Conservation (phyloP, 53 echinoderm and acorn worm species). For the Pentamera pediparva region DNA sequence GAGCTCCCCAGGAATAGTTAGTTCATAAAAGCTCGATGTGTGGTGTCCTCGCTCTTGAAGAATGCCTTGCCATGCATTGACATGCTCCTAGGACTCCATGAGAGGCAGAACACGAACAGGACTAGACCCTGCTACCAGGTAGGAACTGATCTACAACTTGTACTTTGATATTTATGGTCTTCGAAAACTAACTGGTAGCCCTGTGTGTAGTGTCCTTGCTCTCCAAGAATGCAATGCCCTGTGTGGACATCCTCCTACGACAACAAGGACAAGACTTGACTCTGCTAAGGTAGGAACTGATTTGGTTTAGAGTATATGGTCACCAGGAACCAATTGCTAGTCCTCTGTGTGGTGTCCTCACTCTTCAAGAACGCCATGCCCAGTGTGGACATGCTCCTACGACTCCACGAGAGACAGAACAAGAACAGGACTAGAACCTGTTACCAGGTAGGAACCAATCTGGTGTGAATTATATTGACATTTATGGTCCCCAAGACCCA, state of each 20-base stretch:
- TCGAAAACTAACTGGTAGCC: too few relatives aligned
- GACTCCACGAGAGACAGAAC: constrained; percentile 72
- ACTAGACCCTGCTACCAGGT: constrained; percentile 96
- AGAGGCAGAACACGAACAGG: constrained; percentile 80
- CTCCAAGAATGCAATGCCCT: constrained; percentile 55
- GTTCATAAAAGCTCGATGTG: too few relatives aligned
- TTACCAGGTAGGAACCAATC: constrained; percentile 89
- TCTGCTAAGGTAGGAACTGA: constrained; percentile 65
- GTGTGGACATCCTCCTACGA: constrained; percentile 63
- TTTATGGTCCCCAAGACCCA: constrained; percentile 57
- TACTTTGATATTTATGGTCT: background rate
- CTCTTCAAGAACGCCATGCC: constrained; percentile 67
- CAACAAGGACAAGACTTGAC: constrained; percentile 82
- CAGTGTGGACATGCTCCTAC: constrained; percentile 69
- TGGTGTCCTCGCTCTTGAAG: constrained; percentile 76
- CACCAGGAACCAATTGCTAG: constrained; percentile 74
- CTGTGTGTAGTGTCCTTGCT: constrained; percentile 71
- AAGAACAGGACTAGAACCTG: constrained; percentile 93
- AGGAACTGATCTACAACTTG: background rate
- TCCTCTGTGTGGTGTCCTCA: constrained; percentile 75
- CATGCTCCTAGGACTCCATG: constrained; percentile 78
- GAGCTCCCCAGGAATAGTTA: too few relatives aligned
- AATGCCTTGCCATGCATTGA: constrained; percentile 63
- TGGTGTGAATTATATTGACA: too few relatives aligned
- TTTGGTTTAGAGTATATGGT: too few relatives aligned